A percentile compares a stretch with the other conserved stretches of the same genome.
phyloP scores from a whole-genome alignment of 2,888 invertebrate species.

The Oxyteleia sp. region DNA sequence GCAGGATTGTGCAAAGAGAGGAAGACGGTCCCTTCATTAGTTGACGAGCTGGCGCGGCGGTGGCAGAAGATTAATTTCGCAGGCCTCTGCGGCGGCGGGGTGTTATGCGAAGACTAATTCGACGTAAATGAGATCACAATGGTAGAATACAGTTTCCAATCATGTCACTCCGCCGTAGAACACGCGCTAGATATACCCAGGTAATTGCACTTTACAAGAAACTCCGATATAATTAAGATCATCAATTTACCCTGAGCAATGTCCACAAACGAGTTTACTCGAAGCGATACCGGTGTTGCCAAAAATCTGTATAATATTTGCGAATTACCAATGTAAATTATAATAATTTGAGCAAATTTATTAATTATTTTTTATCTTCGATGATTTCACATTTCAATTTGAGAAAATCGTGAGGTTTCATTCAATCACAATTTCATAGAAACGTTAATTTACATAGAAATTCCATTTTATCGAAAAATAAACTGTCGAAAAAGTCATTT shows the following conservation, averaged over 20 bases:
- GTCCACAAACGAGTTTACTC: conserved; percentile 2
- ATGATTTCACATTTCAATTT: too few species aligned
- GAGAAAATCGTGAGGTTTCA: too few species aligned
- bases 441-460: too few species aligned
- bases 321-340: too few species aligned
- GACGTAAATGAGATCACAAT: conserved; percentile 85
- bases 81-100: conserved; percentile 79
- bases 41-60: conserved; percentile 56
- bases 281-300: background rate
- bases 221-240: conserved; percentile 65
- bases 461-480: too few species aligned
- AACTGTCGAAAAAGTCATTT: too few species aligned
- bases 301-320: background rate
- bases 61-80: conserved; percentile 83
- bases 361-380: too few species aligned
- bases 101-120: conserved; percentile 83
- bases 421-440: too few species aligned
- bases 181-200: conserved; percentile 73
- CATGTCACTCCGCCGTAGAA: conserved; percentile 78
- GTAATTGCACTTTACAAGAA: conserved; percentile 75
- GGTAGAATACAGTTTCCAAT: conserved; percentile 84
- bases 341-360: too few species aligned
- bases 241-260: conserved; percentile 42
- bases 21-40: conserved; percentile 67
- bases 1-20: conserved; percentile 47